phyloP scores from a whole-genome alignment of 2,888 invertebrate species.

The Priocnemis perturbator region DNA sequence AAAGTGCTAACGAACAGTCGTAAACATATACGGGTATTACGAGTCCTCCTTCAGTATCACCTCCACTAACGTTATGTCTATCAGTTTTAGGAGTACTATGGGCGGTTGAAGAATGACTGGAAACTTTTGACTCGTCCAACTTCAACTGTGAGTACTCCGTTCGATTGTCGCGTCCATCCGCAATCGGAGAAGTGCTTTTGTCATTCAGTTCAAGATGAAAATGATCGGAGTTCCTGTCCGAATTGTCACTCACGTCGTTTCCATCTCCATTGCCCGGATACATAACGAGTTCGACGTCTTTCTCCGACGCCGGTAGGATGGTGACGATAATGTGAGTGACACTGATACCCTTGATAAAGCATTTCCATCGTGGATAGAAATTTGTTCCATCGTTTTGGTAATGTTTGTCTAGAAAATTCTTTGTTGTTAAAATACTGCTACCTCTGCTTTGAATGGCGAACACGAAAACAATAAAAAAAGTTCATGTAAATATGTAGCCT shows the following conservation, averaged over 20 bases:
- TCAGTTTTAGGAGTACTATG: constrained; percentile 50
- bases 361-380: constrained; percentile 78
- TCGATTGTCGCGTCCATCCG: constrained; percentile 12
- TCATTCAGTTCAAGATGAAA: constrained; percentile 41
- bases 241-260: constrained; percentile 41
- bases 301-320: constrained; percentile 80
- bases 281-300: constrained; percentile 72
- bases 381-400: constrained; percentile 13
- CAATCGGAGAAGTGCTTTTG: constrained; percentile 20
- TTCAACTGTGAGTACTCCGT: constrained; percentile 20
- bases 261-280: constrained; percentile 42
- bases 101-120: constrained; percentile 50
- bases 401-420: constrained; percentile 36
- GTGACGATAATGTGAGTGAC: constrained; percentile 81
- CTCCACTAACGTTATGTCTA: constrained; percentile 36
- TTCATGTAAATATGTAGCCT: too few species aligned
- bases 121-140: constrained; percentile 49
- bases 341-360: constrained; percentile 81
- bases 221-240: constrained; percentile 37
- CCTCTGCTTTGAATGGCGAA: too few species aligned
- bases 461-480: too few species aligned
- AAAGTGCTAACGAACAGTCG: constrained; percentile 79
- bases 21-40: constrained; percentile 82
- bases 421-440: background rate
- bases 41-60: constrained; percentile 58